A percentile compares a stretch with the other conserved stretches of the same genome.
phyloP scores from a whole-genome alignment of 2,888 invertebrate genomes.

The Ganaspis brasiliensis region DNA sequence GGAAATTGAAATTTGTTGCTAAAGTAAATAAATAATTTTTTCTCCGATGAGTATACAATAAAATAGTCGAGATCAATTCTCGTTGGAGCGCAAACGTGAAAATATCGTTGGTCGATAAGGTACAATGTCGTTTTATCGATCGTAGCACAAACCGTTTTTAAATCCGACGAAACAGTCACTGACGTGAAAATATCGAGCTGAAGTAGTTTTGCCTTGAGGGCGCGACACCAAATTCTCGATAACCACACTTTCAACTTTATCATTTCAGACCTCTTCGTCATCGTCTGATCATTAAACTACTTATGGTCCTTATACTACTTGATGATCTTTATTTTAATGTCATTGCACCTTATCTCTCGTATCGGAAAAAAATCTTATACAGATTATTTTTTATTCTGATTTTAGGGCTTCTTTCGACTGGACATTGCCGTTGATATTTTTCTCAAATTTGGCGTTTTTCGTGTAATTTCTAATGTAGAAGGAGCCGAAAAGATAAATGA shows the following conservation, averaged over 20 bases:
- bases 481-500: constrained; percentile 89
- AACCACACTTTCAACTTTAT: neutral
- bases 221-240: neutral
- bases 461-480: constrained; percentile 87
- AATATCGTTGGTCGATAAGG: constrained; percentile 11
- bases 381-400: constrained; percentile 1
- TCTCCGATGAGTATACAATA: neutral
- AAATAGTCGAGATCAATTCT: constrained; percentile 9
- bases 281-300: too few relatives aligned
- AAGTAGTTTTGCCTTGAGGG: constrained; percentile 8
- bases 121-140: neutral
- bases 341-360: too few relatives aligned
- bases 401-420: neutral
- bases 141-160: neutral
- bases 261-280: neutral
- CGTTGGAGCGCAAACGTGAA: neutral
- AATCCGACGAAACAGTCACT: neutral
- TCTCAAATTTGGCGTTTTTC: neutral
- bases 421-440: neutral
- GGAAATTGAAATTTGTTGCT: neutral
- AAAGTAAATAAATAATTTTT: neutral
- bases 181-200: neutral
- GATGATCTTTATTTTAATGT: too few relatives aligned
- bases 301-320: too few relatives aligned
- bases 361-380: too few relatives aligned